phyloP scores from a whole-genome alignment of 2,888 invertebrate genomes.

The Dinocampus coccinellae region DNA sequence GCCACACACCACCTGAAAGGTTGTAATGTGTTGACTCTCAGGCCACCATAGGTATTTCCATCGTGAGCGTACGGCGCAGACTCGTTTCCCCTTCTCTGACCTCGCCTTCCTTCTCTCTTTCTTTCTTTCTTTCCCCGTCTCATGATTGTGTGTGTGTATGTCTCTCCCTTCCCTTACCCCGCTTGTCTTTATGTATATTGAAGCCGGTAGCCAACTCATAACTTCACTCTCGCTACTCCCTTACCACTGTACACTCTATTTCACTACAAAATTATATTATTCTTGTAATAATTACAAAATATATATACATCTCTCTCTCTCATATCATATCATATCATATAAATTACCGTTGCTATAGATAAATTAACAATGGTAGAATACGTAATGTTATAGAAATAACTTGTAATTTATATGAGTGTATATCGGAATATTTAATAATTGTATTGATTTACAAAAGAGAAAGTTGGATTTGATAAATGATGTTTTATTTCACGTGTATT shows the following conservation, averaged over 20 bases:
- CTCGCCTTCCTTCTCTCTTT: conserved; percentile 28
- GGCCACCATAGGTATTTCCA: conserved; percentile 51
- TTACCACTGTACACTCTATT: not conserved
- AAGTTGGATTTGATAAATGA: not conserved
- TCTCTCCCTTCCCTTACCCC: no score
- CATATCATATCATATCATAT: no score
- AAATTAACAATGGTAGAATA: no score
- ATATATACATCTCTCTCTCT: not conserved
- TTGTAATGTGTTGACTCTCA: conserved; percentile 42
- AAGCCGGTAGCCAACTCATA: conserved; percentile 30
- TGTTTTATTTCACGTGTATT: no score
- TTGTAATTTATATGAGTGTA: no score
- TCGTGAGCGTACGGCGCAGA: conserved; percentile 61
- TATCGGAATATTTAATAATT: no score
- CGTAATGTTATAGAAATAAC: no score
- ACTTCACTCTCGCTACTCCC: not conserved
- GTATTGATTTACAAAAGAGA: not conserved
- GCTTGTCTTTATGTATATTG: not conserved
- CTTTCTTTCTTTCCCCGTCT: conserved; percentile 18
- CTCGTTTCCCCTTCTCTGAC: conserved; percentile 60
- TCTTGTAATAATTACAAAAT: no score
- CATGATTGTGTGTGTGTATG: no score
- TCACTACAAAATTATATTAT: not conserved
- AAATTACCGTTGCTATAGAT: no score
- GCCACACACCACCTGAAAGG: conserved; percentile 45